Evolutionary conservation across 2,113 vertebrate genomes (phyloP), one percentile per base, ranked within the genome.

Genomic region (Oreochromis tanganicae): DNA sequence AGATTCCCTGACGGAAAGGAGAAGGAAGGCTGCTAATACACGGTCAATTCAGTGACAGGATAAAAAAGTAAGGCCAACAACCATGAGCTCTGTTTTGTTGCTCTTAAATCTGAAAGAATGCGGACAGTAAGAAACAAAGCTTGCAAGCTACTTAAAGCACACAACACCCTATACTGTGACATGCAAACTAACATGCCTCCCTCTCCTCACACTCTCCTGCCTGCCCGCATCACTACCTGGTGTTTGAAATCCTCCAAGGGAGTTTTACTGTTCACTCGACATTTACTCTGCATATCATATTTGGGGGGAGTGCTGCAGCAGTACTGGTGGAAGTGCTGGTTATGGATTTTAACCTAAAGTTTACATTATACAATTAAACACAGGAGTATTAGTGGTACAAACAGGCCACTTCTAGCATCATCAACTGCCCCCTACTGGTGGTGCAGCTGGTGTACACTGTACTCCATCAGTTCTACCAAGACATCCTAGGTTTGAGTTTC

Each of bases 361-460:
- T 71, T 43, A 43, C 36, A 71, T 24, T 24, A 43, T 0, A 43
- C 66, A 16, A 66, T 38, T 38, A 71, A 43, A 27, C n/a, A 43
- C 66, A 24, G 13, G 1, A 9, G 13, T 4, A 27, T 21, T 24
- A 16, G 66, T 73, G 38, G 13, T 46, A 73, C 13, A 46, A 46
- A 73, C 13, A 27, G 38, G 66, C 66, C 6, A 34, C 32, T 24
- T 48, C n/a, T 68, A 11, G 2, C 9, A 27, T 79, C 27, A 63
- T 81, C 61, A 32, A 59, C 90, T 86, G 16, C 83, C 91, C 80
- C 82, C 91, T 73, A 14, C 43, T 83, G 88, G 92, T 19, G 80
- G 85, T 80, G 83, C 66, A 3, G 68, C 82, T 55, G 7, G 4
- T 54, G 41, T 68, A n/a, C 34, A 66, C 10, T 36, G 61, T 41